phyloP scores from a whole-genome alignment of 2,888 invertebrate genomes.

The Noctua fimbriata region DNA sequence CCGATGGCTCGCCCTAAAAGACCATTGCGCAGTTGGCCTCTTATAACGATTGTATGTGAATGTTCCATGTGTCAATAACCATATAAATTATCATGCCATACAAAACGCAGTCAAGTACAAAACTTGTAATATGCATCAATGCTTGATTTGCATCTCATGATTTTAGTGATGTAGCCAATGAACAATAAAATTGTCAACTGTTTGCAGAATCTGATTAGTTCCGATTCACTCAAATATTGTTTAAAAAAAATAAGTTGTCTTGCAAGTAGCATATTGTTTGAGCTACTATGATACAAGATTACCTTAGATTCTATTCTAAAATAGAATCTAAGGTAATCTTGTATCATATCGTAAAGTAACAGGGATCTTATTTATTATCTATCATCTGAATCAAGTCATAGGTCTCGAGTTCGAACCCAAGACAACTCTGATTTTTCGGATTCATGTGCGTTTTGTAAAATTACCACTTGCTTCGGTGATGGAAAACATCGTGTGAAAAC shows the following conservation, averaged over 20 bases:
- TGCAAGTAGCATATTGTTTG: not conserved
- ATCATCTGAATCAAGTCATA: too few species aligned
- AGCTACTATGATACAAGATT: not conserved
- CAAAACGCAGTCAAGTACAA: conserved; percentile 9
- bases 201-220: not conserved
- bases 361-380: not conserved
- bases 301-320: not conserved
- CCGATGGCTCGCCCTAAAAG: not conserved
- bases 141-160: conserved; percentile 18
- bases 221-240: not conserved
- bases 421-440: too few species aligned
- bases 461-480: too few species aligned
- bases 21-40: conserved; percentile 15
- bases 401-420: too few species aligned
- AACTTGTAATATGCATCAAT: conserved; percentile 24
- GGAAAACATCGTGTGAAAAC: too few species aligned
- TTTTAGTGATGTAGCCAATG: not conserved
- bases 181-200: not conserved
- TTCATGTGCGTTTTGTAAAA: too few species aligned
- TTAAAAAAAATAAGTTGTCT: not conserved
- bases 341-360: too few species aligned
- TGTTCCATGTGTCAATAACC: not conserved
- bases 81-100: conserved; percentile 12
- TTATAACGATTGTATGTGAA: conserved; percentile 18
- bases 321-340: too few species aligned